Evolutionary conservation across 2,797 vertebrate genomes (phyloP).

Genomic region (Diplodus sargus): DNA sequence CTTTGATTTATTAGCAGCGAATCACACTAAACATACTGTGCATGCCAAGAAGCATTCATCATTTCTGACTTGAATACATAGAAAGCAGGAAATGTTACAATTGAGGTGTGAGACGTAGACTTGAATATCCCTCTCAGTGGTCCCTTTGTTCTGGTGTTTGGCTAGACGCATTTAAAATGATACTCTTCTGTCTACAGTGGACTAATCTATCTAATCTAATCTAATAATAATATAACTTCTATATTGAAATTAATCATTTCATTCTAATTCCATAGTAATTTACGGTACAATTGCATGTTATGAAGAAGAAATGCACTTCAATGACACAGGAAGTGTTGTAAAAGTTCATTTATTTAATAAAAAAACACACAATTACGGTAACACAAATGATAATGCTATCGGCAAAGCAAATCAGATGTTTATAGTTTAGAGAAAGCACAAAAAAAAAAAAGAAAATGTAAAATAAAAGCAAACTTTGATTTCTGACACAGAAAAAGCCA

Average conservation of each 20-base stretch:
- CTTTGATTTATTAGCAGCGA: slow-evolving; percentile 52
- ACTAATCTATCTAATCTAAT: no score
- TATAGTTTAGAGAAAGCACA: slow-evolving; percentile 42
- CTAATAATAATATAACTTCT: no score
- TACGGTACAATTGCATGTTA: background rate
- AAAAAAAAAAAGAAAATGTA: slow-evolving; percentile 47
- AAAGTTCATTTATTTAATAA: slow-evolving; percentile 63
- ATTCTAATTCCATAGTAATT: background rate
- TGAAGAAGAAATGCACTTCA: background rate
- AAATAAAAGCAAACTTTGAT: slow-evolving; percentile 51
- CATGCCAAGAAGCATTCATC: slow-evolving; percentile 57
- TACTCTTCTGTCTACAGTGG: background rate
- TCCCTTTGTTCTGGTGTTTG: slow-evolving; percentile 38
- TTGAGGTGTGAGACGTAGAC: slow-evolving; percentile 35
- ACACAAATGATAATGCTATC: slow-evolving; percentile 58
- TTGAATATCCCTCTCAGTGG: slow-evolving; percentile 30
- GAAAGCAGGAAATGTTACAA: slow-evolving; percentile 51
- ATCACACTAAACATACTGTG: slow-evolving; percentile 37
- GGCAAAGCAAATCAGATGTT: slow-evolving; percentile 63
- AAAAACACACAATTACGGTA: slow-evolving; percentile 30
- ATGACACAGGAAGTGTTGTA: slow-evolving; percentile 22
- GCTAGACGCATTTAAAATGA: slow-evolving; percentile 32
- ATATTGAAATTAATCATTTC: background rate
- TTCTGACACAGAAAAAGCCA: slow-evolving; percentile 64
- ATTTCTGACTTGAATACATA: slow-evolving; percentile 33